Conservation (phyloP, 2,797 vertebrate species). For the Cirrhinus molitorella region DNA sequence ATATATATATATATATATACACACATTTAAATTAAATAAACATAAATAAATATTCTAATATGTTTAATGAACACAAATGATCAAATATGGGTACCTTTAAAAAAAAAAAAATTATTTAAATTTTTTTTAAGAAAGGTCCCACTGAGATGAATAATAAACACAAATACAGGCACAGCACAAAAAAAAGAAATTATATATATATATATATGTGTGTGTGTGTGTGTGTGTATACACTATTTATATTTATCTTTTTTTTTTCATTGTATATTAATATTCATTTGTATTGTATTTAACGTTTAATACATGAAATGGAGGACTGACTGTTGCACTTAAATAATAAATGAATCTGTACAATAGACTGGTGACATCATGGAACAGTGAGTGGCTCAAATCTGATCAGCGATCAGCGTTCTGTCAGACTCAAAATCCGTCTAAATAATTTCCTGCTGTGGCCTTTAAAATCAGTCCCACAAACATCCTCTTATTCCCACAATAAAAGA, state of each 20-base stretch:
- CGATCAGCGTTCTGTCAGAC: not conserved
- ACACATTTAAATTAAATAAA: too few species aligned
- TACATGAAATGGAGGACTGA: not conserved
- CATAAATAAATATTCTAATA: too few species aligned
- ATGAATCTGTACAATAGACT: not conserved
- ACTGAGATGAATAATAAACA: too few species aligned
- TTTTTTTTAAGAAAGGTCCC: too few species aligned
- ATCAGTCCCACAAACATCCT: not conserved
- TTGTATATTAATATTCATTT: too few species aligned
- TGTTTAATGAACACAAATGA: not conserved
- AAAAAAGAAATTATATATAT: too few species aligned
- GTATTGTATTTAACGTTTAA: not conserved
- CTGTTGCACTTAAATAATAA: not conserved
- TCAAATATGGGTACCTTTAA: not conserved
- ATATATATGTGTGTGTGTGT: too few species aligned
- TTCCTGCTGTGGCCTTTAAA: not conserved
- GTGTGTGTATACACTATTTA: too few species aligned
- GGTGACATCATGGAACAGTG: constrained; percentile 6
- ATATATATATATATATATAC: too few species aligned
- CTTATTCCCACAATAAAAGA: not conserved
- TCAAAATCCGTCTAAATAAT: not conserved
- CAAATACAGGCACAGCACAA: too few species aligned
- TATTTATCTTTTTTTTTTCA: too few species aligned
- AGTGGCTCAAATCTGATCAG: not conserved
- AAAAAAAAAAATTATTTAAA: too few species aligned